Base-by-base conservation (phyloP, 2,888 invertebrate species). In the Drosophila prolongata region DNA sequence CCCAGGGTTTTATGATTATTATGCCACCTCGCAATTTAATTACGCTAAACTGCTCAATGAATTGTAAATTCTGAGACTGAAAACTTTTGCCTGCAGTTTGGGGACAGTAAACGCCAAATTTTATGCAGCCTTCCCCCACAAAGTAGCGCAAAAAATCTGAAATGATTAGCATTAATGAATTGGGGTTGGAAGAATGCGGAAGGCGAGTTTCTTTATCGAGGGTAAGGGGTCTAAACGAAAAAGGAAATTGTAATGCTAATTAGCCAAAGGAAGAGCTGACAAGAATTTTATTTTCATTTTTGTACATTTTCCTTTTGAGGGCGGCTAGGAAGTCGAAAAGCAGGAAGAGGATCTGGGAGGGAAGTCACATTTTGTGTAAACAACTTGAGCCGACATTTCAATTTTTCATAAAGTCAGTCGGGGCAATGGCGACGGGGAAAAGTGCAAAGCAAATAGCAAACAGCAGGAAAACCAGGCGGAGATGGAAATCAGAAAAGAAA, bases 161-260 rank as follows among this genome's bases (percentile, higher is more conserved):
- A 87, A 81, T 90, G 85, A 87, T 87, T 89, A 80, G 75, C 87
- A 87, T 89, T 87, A 89, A 89, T 87, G 85, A 81, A 82, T 82
- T 86, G 86, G 68, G 58, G 58, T 37, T 53, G 70, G 52, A 2
- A 10, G 38, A 34, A 37, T 14, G 38, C 40, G 62, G 52, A 52
- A 43, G 30, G 52, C 34, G n/a, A 42, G 49, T 9, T 37, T 35
- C 37, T n/a, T 50, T 40, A 42, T 52, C 37, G 65, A 69, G 68
- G 61, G 82, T 65, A 64, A 65, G 64, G 70, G 76, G 53, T 49
- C 69, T 62, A 71, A 80, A 78, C 50, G 79, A 79, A 77, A 67
- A 81, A 68, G 78, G 67, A 80, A 90, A 89, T 89, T 87, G 87
- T 80, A 85, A 82, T 82, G 78, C 87, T 90, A 88, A 88, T 88